Evolutionary conservation across 1,140 invertebrate species (phyloP).

Genomic region (Ridgeia piscesae): DNA sequence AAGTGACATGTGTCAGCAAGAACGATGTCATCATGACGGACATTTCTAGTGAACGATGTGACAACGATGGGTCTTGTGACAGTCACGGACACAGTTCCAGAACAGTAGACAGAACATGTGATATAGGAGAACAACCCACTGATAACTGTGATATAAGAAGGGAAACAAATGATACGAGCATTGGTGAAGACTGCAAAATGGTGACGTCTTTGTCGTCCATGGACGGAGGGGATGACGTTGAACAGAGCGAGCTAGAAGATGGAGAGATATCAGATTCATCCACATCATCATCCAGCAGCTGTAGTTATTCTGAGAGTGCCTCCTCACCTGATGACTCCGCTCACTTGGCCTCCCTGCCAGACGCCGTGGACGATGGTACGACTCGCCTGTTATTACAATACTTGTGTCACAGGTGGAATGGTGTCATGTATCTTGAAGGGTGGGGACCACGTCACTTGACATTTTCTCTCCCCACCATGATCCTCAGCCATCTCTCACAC

Average conservation of each 20-base stretch:
- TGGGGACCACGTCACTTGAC: no score
- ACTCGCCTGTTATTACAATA: conserved; percentile 19
- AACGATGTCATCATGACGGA: not conserved
- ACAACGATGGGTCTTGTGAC: not conserved
- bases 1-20: not conserved
- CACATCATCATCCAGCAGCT: conserved; percentile 64
- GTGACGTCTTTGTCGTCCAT: not conserved
- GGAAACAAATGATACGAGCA: conserved; percentile 32
- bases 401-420: conserved; percentile 31
- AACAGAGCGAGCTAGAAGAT: conserved; percentile 46
- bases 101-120: not conserved
- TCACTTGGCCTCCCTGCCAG: conserved; percentile 18
- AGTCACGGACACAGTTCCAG: not conserved
- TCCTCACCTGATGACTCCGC: conserved; percentile 35
- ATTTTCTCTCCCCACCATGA: no score
- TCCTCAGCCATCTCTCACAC: no score
- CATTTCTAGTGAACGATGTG: conserved; percentile 11
- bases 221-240: conserved; percentile 63
- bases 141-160: conserved; percentile 26
- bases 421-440: conserved; percentile 30
- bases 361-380: conserved; percentile 4
- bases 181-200: conserved; percentile 16
- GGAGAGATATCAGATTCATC: conserved; percentile 44
- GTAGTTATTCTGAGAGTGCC: conserved; percentile 61
- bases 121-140: conserved; percentile 27